Conservation (phyloP, 2,797 vertebrate species). For the Sebastes steindachneri region DNA sequence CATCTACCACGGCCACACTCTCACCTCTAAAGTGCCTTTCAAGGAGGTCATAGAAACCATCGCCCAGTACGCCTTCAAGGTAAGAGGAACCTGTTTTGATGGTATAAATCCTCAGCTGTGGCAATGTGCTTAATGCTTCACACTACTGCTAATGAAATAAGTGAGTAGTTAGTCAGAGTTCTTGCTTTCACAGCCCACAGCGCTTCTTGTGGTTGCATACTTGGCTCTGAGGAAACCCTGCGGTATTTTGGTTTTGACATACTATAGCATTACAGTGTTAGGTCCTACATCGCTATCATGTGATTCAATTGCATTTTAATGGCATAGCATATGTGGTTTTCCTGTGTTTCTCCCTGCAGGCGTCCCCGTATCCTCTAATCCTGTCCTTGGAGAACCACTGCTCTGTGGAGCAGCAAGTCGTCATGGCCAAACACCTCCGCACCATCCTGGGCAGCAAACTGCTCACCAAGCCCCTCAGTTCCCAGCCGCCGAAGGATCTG, state of each 20-base stretch:
- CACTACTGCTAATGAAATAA: constrained; percentile 12
- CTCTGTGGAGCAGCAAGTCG: constrained; percentile 92
- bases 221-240: constrained; percentile 14
- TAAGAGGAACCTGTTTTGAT: constrained; percentile 47
- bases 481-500: constrained; percentile 75
- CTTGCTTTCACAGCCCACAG: not conserved
- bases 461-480: constrained; percentile 83
- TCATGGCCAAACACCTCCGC: constrained; percentile 91
- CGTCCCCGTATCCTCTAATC: constrained; percentile 82
- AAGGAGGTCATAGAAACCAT: constrained; percentile 94
- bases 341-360: constrained; percentile 44
- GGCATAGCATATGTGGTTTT: not conserved
- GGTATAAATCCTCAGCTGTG: constrained; percentile 14
- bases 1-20: constrained; percentile 93
- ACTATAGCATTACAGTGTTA: not conserved
- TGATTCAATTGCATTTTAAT: constrained; percentile 36
- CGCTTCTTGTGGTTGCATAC: constrained; percentile 5
- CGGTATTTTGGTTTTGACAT: constrained; percentile 26
- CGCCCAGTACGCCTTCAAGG: constrained; percentile 91
- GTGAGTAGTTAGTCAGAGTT: not conserved
- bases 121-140: not conserved
- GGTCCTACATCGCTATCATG: not conserved
- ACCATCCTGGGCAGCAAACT: constrained; percentile 90
- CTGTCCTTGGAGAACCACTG: constrained; percentile 98
- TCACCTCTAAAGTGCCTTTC: constrained; percentile 96